These are phyloP conservation scores for Porites cylindrica DNA, from an alignment of 92 coral and sea anemone species.

Conservation along the genomic window DNA sequence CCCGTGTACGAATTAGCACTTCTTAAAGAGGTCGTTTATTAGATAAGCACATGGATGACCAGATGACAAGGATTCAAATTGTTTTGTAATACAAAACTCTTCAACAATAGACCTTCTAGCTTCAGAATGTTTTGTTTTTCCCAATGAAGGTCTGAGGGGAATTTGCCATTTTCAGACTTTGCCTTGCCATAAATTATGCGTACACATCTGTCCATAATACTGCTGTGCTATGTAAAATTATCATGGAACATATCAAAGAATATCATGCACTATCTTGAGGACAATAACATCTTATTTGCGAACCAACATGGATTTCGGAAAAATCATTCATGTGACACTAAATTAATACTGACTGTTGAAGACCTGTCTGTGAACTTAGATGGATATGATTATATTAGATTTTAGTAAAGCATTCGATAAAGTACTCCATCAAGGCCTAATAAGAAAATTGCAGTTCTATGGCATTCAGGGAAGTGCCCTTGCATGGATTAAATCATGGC, in stretches of 20 bases:
- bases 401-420: constrained; percentile 39
- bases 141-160: no score
- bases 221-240: constrained; percentile 28
- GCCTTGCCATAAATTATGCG: no score
- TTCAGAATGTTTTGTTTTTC: no score
- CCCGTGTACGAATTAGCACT: no score
- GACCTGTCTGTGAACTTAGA: constrained; percentile 41
- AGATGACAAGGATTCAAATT: no score
- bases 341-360: constrained; percentile 36
- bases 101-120: no score
- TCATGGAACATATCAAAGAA: constrained; percentile 59
- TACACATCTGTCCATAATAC: no score
- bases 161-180: no score
- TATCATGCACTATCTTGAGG: constrained; percentile 48
- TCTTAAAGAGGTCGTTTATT: no score
- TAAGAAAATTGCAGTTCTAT: constrained; percentile 3
- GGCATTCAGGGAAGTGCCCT: constrained; percentile 59
- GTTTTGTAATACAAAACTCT: no score
- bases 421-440: constrained; percentile 43
- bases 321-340: constrained; percentile 47
- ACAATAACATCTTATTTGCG: constrained; percentile 27
- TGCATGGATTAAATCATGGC: constrained; percentile 56
- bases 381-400: constrained; percentile 37
- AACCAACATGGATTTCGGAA: constrained; percentile 53
- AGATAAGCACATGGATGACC: no score